Evolutionary conservation across 1,140 invertebrate genomes (phyloP).

Genomic region (Globodera ellingtonae): DNA sequence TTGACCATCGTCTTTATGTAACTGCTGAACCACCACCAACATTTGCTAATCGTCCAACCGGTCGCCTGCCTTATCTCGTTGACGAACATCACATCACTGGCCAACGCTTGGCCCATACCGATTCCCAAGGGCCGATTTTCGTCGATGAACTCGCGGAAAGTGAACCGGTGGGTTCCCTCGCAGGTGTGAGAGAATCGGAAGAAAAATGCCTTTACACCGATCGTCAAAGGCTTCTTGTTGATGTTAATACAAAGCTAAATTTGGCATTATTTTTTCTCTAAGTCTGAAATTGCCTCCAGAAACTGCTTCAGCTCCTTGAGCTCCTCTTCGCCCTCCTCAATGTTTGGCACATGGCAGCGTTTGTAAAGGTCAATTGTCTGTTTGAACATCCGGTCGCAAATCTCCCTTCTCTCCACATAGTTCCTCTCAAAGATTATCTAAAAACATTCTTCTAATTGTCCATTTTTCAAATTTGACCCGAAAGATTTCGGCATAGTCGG

Average conservation of each 20-base stretch:
- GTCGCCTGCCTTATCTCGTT: slow-evolving; percentile 43
- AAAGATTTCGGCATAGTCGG: slow-evolving; percentile 54
- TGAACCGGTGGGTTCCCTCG: slow-evolving; percentile 16
- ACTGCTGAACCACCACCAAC: background rate
- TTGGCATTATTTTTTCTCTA: background rate
- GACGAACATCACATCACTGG: slow-evolving; percentile 61
- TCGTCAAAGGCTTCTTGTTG: slow-evolving; percentile 16
- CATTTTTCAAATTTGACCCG: slow-evolving; percentile 34
- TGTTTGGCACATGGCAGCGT: slow-evolving; percentile 58
- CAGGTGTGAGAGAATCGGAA: slow-evolving; percentile 29
- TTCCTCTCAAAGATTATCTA: slow-evolving; percentile 44
- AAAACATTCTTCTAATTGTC: background rate
- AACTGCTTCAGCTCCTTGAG: slow-evolving; percentile 24
- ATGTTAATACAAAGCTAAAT: background rate
- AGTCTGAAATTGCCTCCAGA: slow-evolving; percentile 16
- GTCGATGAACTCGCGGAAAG: slow-evolving; percentile 34
- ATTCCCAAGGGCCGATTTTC: slow-evolving; percentile 7
- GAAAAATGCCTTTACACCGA: slow-evolving; percentile 17
- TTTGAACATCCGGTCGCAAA: slow-evolving; percentile 50
- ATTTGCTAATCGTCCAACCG: background rate
- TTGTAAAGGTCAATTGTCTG: slow-evolving; percentile 56
- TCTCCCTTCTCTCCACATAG: slow-evolving; percentile 45
- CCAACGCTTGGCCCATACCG: slow-evolving; percentile 50
- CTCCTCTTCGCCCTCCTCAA: slow-evolving; percentile 31
- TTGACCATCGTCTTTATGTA: slow-evolving; percentile 14